These are phyloP conservation scores for Drosophila monieri DNA, from an alignment of 2,888 invertebrate species.

Conservation along the genomic window DNA sequence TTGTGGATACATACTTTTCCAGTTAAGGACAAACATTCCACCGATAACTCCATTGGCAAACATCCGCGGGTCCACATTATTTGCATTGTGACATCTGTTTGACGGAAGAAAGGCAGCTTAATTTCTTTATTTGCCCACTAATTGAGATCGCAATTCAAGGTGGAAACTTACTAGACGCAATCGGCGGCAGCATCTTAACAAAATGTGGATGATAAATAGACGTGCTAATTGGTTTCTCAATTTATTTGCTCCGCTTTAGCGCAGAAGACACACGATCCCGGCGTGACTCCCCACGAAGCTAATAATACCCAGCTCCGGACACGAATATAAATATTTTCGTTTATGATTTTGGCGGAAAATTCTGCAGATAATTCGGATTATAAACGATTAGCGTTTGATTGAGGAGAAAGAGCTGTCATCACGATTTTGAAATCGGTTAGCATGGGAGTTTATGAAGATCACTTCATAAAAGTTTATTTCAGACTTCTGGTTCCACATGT, in stretches of 20 bases:
- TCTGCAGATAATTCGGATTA: conserved; percentile 3
- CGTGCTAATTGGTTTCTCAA: conserved; percentile 44
- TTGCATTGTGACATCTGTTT: conserved; percentile 29
- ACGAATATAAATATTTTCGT: conserved; percentile 1
- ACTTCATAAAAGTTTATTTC: not conserved
- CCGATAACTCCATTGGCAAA: conserved; percentile 36
- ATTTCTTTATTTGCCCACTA: conserved; percentile 40
- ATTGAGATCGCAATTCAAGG: conserved; percentile 45
- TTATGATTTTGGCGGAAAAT: conserved; percentile 6
- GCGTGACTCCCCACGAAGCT: conserved; percentile 29
- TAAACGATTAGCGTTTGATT: conserved; percentile 10
- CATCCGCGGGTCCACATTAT: conserved; percentile 4
- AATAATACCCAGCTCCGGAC: conserved; percentile 17
- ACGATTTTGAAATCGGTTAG: not conserved
- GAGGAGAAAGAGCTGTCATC: not conserved
- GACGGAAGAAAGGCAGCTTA: conserved; percentile 12
- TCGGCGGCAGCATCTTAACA: conserved; percentile 24
- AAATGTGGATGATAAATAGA: conserved; percentile 30
- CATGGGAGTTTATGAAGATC: not conserved
- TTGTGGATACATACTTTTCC: conserved; percentile 40
- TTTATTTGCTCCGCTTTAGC: conserved; percentile 33
- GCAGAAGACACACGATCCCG: conserved; percentile 27
- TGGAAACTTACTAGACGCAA: conserved; percentile 62
- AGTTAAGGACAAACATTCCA: conserved; percentile 36
- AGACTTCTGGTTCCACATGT: not conserved